A percentile compares a stretch with the other conserved stretches of the same genome.
Conservation (phyloP, 2,888 invertebrate genomes). For the Dichetophora obliterata region DNA sequence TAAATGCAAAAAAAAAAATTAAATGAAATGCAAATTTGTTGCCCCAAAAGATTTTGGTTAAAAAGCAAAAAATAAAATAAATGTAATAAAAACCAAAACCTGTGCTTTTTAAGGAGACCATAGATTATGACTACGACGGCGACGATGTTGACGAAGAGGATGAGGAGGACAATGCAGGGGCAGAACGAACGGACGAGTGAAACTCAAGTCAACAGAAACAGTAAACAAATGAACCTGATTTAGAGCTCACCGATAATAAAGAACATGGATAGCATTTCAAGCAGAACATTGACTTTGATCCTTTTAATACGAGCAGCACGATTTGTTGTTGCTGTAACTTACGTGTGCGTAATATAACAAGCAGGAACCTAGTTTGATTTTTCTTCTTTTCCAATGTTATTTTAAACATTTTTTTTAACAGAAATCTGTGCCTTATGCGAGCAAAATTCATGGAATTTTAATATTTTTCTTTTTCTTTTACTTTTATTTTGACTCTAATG, state of each 20-base stretch:
- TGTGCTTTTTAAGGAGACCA: too few species aligned
- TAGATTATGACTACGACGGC: not conserved
- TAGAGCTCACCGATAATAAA: not conserved
- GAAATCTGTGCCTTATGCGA: not conserved
- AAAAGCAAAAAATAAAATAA: slow-evolving; percentile 4
- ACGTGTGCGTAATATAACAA: slow-evolving; percentile 13
- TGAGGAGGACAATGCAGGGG: not conserved
- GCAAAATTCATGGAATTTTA: slow-evolving; percentile 13
- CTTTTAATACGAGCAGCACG: slow-evolving; percentile 7
- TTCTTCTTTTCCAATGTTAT: not conserved
- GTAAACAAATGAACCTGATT: not conserved
- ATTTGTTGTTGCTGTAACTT: slow-evolving; percentile 8
- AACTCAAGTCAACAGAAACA: not conserved
- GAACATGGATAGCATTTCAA: slow-evolving; percentile 10
- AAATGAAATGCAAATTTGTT: slow-evolving; percentile 18
- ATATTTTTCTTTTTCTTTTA: not conserved
- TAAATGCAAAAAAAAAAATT: not conserved
- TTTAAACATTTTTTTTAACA: not conserved
- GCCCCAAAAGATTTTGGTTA: not conserved
- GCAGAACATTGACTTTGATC: slow-evolving; percentile 27
- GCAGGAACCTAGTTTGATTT: slow-evolving; percentile 7
- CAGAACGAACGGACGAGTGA: not conserved
- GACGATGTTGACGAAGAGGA: not conserved
- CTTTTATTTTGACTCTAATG: not conserved
- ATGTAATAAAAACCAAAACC: not conserved